Evolutionary conservation across 2,797 vertebrate genomes (phyloP), one percentile per base, ranked within the genome.

Genomic region (Centropyge bicolor): DNA sequence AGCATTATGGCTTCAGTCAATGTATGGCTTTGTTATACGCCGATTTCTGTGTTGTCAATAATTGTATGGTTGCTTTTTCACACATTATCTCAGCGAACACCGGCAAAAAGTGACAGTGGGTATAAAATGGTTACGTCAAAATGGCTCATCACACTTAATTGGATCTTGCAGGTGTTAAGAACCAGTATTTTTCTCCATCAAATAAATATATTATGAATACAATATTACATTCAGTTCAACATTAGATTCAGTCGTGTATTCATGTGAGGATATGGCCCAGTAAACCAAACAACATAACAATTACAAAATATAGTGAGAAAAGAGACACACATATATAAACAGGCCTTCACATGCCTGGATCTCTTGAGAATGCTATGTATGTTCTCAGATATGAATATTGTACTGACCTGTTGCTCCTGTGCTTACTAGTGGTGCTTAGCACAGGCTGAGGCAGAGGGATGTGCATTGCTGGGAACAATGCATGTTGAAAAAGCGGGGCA

Each of bases 21-120:
- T 79, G 68, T 55, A 71, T 61, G 51, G 52, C 74, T 78, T 78
- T 88, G 65, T 84, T 86, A 61, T 79, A 80, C 65, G 63, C 69
- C 70, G 54, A 80, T 70, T 63, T 78, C 19, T 72, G 56, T 64
- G 27, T 60, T 38, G 72, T 82, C 60, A 78, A 67, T 81, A 81
- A 83, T 70, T 80, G 70, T 62, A 75, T 48, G 43, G 57, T 78
- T 80, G 56, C 67, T 79, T 86, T 31, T 77, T 64, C 52, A 70
- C 43, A 74, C 55, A 76, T 84, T 79, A 84, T 76, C 68, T 73
- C 46, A 38, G 61, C 16, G 45, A 88, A 83, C 68, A 76, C 17
- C 49, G 43, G 62, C 41, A 74, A 55, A 72, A 76, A 73, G 56
- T 78, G 67, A 80, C 62, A 54, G 31, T 40, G 43, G 41, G 27